Conservation (phyloP, 2,888 invertebrate species). For the Sepiola atlantica region DNA sequence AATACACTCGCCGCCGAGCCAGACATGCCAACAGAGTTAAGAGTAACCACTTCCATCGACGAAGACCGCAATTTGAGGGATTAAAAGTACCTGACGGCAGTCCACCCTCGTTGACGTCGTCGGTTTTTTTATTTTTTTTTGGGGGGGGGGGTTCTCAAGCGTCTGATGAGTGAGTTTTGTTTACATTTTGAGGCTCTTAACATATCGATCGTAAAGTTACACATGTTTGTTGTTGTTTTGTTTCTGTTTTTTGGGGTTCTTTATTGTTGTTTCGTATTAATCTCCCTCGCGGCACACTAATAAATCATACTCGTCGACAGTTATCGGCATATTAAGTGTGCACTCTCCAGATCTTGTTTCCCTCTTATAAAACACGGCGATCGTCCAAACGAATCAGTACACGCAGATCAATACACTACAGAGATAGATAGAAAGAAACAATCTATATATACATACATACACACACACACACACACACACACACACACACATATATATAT, state of each 20-base stretch:
- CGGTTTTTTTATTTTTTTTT: not conserved
- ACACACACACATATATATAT: not conserved
- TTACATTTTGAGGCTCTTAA: not conserved
- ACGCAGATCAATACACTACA: too few relatives aligned
- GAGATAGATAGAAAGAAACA: too few relatives aligned
- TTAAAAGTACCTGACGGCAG: not conserved
- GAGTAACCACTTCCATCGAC: not conserved
- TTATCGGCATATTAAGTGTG: not conserved
- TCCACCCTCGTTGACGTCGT: not conserved
- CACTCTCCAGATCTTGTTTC: not conserved
- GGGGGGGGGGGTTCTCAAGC: too few relatives aligned
- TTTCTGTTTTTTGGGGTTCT: too few relatives aligned
- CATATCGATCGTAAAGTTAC: not conserved
- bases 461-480: not conserved
- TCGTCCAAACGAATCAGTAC: too few relatives aligned
- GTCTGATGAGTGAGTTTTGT: not conserved
- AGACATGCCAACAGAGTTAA: constrained; percentile 32
- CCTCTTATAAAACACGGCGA: too few relatives aligned
- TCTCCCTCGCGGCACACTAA: not conserved
- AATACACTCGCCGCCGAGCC: not conserved
- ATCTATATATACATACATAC: too few relatives aligned
- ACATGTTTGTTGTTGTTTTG: too few relatives aligned
- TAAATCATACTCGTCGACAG: not conserved
- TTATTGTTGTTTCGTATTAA: not conserved
- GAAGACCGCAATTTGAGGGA: not conserved